Percentiles rank a stretch among this genome's conserved stretches.
phyloP scores from a whole-genome alignment of 2,797 vertebrate species.

The Microtus agrestis region DNA sequence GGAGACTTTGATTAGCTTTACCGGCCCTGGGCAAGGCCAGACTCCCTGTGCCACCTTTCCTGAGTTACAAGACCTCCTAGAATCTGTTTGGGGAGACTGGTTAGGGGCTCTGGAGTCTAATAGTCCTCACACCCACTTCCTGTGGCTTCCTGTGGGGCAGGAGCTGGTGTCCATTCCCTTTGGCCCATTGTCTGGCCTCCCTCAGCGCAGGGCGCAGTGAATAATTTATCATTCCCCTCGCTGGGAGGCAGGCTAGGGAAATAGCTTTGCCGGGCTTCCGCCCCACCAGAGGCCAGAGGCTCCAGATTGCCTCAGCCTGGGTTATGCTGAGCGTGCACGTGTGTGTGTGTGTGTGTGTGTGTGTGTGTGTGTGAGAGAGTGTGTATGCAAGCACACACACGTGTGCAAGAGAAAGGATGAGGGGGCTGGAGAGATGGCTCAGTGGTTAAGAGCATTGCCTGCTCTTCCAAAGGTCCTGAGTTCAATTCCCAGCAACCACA shows the following conservation, averaged over 20 bases:
- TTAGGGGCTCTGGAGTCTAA: constrained; percentile 17
- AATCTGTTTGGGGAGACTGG: constrained; percentile 3
- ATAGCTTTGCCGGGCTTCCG: constrained; percentile 55
- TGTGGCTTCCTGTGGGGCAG: neutral
- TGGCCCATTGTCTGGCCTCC: constrained; percentile 67
- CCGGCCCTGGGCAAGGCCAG: neutral
- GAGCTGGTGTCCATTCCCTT: constrained; percentile 52
- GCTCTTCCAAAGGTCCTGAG: no score
- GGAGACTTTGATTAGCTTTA: neutral
- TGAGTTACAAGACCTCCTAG: neutral
- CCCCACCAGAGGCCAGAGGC: neutral
- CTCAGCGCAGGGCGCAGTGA: constrained; percentile 59
- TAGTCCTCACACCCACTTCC: neutral
- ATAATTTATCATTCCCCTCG: constrained; percentile 73
- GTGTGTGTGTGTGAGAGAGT: no score
- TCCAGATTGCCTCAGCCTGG: neutral
- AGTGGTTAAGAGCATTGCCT: no score
- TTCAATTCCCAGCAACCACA: no score
- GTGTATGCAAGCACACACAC: no score
- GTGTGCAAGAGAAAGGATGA: no score
- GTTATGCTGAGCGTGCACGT: neutral
- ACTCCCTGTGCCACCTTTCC: neutral
- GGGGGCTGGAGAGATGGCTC: no score
- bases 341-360: neutral
- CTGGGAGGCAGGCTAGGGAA: constrained; percentile 58